Evolutionary conservation across 1,140 invertebrate species (phyloP).

Genomic region (Mesaphorura yosii): DNA sequence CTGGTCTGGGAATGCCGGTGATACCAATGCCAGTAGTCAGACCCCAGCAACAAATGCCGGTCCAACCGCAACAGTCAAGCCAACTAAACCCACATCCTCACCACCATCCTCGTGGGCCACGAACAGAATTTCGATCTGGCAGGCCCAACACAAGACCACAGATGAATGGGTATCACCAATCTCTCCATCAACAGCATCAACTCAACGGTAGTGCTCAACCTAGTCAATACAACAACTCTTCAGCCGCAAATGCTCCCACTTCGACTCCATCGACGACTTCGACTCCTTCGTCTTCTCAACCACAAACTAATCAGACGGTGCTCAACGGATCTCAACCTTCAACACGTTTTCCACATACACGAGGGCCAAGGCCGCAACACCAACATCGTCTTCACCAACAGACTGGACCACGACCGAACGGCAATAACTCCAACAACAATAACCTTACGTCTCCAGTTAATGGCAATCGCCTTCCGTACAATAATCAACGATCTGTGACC

Average conservation of each 20-base stretch:
- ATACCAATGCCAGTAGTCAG: not conserved
- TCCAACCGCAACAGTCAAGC: slow-evolving; percentile 12
- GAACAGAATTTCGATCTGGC: not conserved
- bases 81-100: slow-evolving; percentile 9
- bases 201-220: slow-evolving; percentile 1
- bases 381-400: slow-evolving; percentile 4
- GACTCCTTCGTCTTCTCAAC: too few species aligned
- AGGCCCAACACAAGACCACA: not conserved
- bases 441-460: too few species aligned
- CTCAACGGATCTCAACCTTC: slow-evolving; percentile 8
- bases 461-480: slow-evolving; percentile 16
- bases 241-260: not conserved
- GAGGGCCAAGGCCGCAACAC: slow-evolving; percentile 9
- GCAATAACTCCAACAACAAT: slow-evolving; percentile 12
- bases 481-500: not conserved
- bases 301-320: too few species aligned
- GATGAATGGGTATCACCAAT: slow-evolving; percentile 1
- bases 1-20: not conserved
- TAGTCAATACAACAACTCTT: slow-evolving; percentile 10
- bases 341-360: not conserved
- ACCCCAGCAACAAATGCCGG: not conserved
- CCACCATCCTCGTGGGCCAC: slow-evolving; percentile 10
- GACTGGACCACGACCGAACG: slow-evolving; percentile 1
- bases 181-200: not conserved
- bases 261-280: too few species aligned